A percentile compares a stretch with the other conserved stretches of the same genome.
phyloP scores from a whole-genome alignment of 2,113 vertebrate species.

The Fregata magnificens region DNA sequence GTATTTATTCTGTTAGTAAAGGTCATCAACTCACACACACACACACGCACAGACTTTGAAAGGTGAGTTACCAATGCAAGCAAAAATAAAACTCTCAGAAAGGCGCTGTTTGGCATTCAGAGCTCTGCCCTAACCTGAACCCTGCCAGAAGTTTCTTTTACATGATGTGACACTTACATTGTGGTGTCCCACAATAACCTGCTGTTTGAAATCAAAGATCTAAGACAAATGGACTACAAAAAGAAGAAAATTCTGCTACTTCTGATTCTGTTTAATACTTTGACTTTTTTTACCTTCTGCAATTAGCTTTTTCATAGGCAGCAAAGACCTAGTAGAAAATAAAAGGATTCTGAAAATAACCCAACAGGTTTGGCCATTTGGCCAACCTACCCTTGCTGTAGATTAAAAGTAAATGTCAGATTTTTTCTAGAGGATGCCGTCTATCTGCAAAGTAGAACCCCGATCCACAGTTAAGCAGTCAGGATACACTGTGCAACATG shows the following conservation, averaged over 20 bases:
- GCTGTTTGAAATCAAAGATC: neutral
- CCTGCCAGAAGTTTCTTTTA: neutral
- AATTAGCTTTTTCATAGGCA: neutral
- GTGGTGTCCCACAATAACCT: neutral
- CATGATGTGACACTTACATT: neutral
- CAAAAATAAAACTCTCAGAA: neutral
- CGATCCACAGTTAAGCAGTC: neutral
- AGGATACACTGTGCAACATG: neutral
- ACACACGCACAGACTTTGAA: neutral
- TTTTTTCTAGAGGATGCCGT: neutral
- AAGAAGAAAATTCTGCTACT: neutral
- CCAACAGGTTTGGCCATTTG: neutral
- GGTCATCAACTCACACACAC: neutral
- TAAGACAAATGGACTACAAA: neutral
- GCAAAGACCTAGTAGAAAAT: neutral
- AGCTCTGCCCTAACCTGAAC: neutral
- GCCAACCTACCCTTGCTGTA: neutral
- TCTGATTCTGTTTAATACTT: neutral
- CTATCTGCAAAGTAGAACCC: neutral
- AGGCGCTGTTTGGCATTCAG: neutral
- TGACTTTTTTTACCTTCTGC: neutral
- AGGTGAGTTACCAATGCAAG: neutral
- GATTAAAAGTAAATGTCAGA: neutral
- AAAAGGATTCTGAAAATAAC: neutral
- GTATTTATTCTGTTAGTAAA: neutral